Evolutionary conservation across 1,140 invertebrate genomes (phyloP).

Genomic region (Ceratosolen solmsi): DNA sequence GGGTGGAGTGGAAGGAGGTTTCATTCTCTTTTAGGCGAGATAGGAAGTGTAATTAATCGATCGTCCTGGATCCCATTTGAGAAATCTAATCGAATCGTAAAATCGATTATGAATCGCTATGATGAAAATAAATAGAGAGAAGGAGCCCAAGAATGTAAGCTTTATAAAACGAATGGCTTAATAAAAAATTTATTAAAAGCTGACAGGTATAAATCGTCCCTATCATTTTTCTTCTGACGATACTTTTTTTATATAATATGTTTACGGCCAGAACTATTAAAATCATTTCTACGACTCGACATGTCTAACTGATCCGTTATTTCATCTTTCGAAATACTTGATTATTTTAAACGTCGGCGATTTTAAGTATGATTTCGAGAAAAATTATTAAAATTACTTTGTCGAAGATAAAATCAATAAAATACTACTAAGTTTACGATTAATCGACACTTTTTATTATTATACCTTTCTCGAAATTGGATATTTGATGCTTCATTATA

Average conservation of each 20-base stretch:
- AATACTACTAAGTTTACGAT: conserved; percentile 23
- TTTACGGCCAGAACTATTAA: conserved; percentile 15
- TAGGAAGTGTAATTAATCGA: conserved; percentile 8
- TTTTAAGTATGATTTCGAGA: conserved; percentile 19
- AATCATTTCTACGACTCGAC: conserved; percentile 17
- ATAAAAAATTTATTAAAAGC: conserved; percentile 40
- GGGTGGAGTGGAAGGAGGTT: too few species aligned
- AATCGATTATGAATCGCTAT: conserved; percentile 26
- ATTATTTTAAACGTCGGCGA: background rate
- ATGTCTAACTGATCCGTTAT: conserved; percentile 15
- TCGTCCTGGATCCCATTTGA: background rate
- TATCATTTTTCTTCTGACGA: conserved; percentile 17
- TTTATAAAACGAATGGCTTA: conserved; percentile 24
- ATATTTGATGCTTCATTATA: background rate
- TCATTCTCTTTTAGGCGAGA: too few species aligned
- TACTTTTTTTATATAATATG: conserved; percentile 14
- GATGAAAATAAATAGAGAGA: background rate
- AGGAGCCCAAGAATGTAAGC: background rate
- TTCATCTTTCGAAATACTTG: conserved; percentile 13
- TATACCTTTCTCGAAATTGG: background rate
- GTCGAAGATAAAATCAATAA: conserved; percentile 18
- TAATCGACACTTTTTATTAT: conserved; percentile 24
- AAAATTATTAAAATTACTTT: conserved; percentile 27
- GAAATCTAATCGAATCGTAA: conserved; percentile 25
- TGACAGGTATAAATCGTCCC: conserved; percentile 40